phyloP scores from a whole-genome alignment of 2,113 vertebrate genomes.

The Pimephales promelas region DNA sequence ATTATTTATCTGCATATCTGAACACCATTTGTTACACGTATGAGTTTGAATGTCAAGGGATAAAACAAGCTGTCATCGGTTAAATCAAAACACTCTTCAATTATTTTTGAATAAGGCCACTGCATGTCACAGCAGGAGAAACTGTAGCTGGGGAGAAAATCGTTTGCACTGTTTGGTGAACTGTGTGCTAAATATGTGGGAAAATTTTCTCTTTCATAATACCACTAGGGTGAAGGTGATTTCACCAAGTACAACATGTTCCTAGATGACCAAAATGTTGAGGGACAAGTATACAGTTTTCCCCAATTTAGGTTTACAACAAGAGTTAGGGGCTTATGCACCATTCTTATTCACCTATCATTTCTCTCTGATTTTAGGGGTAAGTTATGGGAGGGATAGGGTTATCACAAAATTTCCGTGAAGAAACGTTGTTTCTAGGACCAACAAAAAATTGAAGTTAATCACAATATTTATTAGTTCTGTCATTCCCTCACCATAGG shows the following conservation, averaged over 20 bases:
- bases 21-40: too few species aligned
- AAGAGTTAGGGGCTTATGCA: too few species aligned
- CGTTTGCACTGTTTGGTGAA: not conserved
- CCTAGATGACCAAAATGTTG: too few species aligned
- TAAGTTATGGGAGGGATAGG: too few species aligned
- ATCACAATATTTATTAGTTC: not conserved
- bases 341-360: too few species aligned
- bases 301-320: too few species aligned
- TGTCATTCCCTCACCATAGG: too few species aligned
- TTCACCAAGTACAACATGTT: not conserved
- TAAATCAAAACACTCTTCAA: conserved; percentile 15
- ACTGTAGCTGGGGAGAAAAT: conserved; percentile 42
- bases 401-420: too few species aligned
- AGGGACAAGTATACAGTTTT: too few species aligned
- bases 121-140: conserved; percentile 37
- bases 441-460: too few species aligned
- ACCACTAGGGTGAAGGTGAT: not conserved
- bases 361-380: too few species aligned
- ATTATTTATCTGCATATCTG: not conserved
- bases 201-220: conserved; percentile 14
- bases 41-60: not conserved
- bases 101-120: conserved; percentile 20
- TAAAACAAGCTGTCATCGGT: not conserved
- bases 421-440: too few species aligned
- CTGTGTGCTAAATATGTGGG: not conserved